phyloP scores from a whole-genome alignment of 2,797 vertebrate species.

The Sarcophilus harrisii region DNA sequence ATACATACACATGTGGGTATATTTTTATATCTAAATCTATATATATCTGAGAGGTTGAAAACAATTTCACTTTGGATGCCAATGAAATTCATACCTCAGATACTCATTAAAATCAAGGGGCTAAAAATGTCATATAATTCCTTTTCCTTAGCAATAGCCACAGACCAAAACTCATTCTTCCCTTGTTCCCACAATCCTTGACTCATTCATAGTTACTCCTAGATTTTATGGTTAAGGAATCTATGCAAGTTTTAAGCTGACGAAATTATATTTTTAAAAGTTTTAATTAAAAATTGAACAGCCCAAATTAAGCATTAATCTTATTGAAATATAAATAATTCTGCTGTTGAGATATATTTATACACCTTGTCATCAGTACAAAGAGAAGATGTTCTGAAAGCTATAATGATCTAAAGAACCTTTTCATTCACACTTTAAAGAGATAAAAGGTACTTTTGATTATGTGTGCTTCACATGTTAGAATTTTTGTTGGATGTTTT shows the following conservation, averaged over 20 bases:
- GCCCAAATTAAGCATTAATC: neutral
- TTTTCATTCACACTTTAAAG: neutral
- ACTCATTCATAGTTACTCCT: neutral
- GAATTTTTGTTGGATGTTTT: neutral
- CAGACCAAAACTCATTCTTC: neutral
- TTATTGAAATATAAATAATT: neutral
- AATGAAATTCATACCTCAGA: neutral
- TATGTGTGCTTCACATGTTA: neutral
- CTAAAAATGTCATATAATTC: neutral
- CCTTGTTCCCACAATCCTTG: neutral
- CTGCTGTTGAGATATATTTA: neutral
- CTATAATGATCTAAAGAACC: neutral
- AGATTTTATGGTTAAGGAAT: neutral
- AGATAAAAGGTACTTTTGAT: neutral
- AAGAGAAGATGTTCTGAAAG: neutral
- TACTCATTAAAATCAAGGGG: neutral
- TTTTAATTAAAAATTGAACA: neutral
- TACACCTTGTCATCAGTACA: neutral
- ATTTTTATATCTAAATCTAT: too few species aligned
- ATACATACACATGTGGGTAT: too few species aligned
- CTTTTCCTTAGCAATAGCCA: neutral
- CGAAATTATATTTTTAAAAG: neutral
- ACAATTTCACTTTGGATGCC: neutral
- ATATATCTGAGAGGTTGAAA: neutral
- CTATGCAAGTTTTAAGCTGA: neutral